Percentiles rank a stretch among this genome's conserved stretches.
Conservation (phyloP, 2,888 invertebrate genomes). For the Noctua janthe region DNA sequence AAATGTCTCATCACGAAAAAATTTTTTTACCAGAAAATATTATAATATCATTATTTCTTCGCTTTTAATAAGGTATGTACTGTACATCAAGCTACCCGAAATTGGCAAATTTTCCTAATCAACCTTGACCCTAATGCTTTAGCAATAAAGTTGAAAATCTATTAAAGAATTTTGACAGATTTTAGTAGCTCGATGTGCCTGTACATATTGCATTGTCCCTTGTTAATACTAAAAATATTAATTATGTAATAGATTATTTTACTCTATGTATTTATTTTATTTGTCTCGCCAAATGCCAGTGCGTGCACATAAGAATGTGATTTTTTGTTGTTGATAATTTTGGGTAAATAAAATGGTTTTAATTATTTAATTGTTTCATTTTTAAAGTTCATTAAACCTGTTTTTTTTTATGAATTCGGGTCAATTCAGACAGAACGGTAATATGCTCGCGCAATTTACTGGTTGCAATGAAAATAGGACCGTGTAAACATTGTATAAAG, state of each 20-base stretch:
- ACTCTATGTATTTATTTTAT: background rate
- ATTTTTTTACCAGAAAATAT: background rate
- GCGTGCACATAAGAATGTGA: constrained; percentile 9
- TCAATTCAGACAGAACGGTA: background rate
- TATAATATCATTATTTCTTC: background rate
- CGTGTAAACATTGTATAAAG: background rate
- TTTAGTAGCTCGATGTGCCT: no score
- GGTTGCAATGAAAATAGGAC: background rate
- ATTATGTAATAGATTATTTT: background rate
- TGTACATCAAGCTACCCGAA: no score
- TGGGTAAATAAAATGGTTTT: constrained; percentile 45
- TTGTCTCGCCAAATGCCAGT: constrained; percentile 9
- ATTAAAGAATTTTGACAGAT: no score
- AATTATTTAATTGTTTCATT: constrained; percentile 36
- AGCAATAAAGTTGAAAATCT: no score
- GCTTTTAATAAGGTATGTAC: background rate
- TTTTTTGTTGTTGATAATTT: background rate
- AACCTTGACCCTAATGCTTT: no score
- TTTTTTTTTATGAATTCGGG: background rate
- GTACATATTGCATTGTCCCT: background rate
- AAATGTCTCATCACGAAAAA: background rate
- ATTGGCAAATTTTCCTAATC: no score
- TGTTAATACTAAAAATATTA: constrained; percentile 13
- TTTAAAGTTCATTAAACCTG: background rate
- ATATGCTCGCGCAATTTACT: background rate